Conservation (phyloP, 92 coral and sea anemone genomes). For the Epizoanthus stellaris region DNA sequence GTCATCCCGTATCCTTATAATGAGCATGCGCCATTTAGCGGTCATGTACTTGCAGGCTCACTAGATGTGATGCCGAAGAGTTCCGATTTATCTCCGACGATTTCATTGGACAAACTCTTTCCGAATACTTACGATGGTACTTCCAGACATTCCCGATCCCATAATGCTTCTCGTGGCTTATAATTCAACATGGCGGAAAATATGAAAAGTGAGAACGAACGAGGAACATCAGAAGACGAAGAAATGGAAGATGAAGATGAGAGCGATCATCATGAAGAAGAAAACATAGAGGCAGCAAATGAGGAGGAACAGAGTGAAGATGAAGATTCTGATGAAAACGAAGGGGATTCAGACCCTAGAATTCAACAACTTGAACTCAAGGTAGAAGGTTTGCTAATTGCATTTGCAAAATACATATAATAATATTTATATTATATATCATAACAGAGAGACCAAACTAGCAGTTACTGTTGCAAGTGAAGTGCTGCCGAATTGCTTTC, state of each 20-base stretch:
- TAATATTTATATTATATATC: too few species aligned
- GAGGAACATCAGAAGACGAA: slow-evolving; percentile 39
- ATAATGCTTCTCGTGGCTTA: not conserved
- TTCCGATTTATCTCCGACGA: not conserved
- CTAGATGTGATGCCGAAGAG: not conserved
- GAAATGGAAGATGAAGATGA: slow-evolving; percentile 57
- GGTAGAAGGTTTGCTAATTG: too few species aligned
- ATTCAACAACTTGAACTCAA: slow-evolving; percentile 83
- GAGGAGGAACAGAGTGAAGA: slow-evolving; percentile 57
- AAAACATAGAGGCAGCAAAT: slow-evolving; percentile 43
- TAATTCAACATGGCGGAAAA: slow-evolving; percentile 91
- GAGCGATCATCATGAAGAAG: slow-evolving; percentile 44
- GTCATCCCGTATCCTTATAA: slow-evolving; percentile 44
- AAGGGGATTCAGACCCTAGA: slow-evolving; percentile 68
- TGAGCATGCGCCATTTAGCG: slow-evolving; percentile 26
- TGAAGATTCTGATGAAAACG: slow-evolving; percentile 70
- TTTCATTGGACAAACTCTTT: not conserved
- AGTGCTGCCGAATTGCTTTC: too few species aligned
- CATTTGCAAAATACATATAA: too few species aligned
- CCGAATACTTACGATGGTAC: slow-evolving; percentile 5
- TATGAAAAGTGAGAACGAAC: slow-evolving; percentile 68
- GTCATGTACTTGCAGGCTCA: slow-evolving; percentile 10
- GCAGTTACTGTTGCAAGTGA: too few species aligned
- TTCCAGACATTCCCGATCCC: not conserved
- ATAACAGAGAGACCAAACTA: too few species aligned